phyloP scores from a whole-genome alignment of 2,113 vertebrate species.

The Oenanthe melanoleuca region DNA sequence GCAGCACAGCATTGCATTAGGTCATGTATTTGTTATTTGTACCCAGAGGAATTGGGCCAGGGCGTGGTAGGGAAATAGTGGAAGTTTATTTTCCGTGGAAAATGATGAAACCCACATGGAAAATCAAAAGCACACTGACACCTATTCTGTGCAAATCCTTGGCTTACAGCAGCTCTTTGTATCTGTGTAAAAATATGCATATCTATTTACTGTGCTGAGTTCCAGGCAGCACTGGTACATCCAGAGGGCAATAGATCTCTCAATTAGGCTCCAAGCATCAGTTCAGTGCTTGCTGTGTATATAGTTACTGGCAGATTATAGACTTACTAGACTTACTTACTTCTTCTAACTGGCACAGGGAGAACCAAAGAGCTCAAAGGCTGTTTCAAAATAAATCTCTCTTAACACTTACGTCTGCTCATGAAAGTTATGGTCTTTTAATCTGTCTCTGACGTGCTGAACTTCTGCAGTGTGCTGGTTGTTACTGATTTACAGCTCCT shows the following conservation, averaged over 20 bases:
- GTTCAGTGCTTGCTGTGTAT: not conserved
- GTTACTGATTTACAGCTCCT: not conserved
- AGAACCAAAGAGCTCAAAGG: not conserved
- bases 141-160: not conserved
- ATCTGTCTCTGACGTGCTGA: not conserved
- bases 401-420: not conserved
- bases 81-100: not conserved
- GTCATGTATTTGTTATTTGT: not conserved
- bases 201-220: not conserved
- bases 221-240: not conserved
- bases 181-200: rapidly evolving
- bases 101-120: not conserved
- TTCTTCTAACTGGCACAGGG: not conserved
- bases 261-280: not conserved
- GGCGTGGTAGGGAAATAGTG: not conserved
- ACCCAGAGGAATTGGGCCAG: not conserved
- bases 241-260: not conserved
- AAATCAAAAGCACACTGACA: not conserved
- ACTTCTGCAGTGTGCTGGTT: not conserved
- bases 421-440: not conserved
- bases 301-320: not conserved
- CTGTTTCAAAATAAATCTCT: not conserved
- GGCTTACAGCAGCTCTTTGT: not conserved
- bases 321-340: not conserved
- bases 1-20: rapidly evolving